Conservation (phyloP, 2,888 invertebrate species). For the Abscondita cerata region DNA sequence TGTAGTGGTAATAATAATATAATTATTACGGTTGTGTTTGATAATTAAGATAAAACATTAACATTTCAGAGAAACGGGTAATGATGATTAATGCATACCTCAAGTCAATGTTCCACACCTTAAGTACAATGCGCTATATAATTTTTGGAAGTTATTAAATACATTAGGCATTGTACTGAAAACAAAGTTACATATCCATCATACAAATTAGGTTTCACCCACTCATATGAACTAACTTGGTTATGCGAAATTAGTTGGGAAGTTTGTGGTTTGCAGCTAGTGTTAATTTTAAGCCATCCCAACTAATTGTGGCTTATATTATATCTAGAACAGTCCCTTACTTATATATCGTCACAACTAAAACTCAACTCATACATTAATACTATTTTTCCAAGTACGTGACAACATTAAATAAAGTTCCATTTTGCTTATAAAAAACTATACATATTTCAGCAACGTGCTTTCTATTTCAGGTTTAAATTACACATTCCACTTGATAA, state of each 20-base stretch:
- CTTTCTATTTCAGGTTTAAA: conserved; percentile 3
- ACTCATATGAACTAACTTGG: conserved; percentile 31
- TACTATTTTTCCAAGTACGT: conserved; percentile 3
- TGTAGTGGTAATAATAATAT: no score
- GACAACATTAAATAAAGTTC: conserved; percentile 4
- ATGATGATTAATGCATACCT: conserved; percentile 17
- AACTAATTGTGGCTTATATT: conserved; percentile 35
- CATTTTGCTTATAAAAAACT: conserved; percentile 3
- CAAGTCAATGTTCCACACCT: conserved; percentile 18
- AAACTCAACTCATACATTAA: conserved; percentile 4
- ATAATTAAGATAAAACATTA: no score
- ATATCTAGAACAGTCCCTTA: conserved; percentile 22
- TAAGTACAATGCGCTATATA: conserved; percentile 24
- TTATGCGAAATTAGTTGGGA: conserved; percentile 36
- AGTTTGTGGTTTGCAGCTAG: conserved; percentile 36
- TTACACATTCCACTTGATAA: conserved; percentile 1
- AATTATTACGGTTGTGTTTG: no score
- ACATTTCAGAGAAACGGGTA: conserved; percentile 3
- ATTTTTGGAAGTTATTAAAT: conserved; percentile 31
- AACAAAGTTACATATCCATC: conserved; percentile 35
- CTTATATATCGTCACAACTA: conserved; percentile 2
- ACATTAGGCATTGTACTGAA: conserved; percentile 29
- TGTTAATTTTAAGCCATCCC: conserved; percentile 35
- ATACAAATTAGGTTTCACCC: conserved; percentile 35
- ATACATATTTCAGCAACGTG: background rate